Evolutionary conservation across 2,888 invertebrate genomes (phyloP).

Genomic region (Amphipyra berbera): DNA sequence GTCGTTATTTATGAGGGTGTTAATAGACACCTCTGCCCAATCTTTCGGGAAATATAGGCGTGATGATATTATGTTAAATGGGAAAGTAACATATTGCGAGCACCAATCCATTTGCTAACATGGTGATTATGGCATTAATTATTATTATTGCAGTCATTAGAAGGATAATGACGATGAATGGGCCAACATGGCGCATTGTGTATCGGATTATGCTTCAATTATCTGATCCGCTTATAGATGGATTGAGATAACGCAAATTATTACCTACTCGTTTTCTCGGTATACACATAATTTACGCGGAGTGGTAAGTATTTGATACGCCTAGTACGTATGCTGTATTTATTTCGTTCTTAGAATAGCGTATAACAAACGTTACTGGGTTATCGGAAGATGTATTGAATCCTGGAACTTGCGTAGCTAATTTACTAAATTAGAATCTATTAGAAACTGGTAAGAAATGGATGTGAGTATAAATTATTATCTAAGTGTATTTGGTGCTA

Average conservation of each 20-base stretch:
- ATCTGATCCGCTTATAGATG: too few species aligned
- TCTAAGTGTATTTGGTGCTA: too few species aligned
- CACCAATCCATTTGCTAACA: too few species aligned
- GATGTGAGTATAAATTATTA: too few species aligned
- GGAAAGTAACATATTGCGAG: too few species aligned
- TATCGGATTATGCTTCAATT: not conserved
- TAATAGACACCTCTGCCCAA: too few species aligned
- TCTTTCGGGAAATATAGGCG: too few species aligned
- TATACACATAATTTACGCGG: slow-evolving; percentile 6
- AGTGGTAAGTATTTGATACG: not conserved
- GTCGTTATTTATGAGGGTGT: too few species aligned
- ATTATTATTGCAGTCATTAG: not conserved
- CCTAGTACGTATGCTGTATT: not conserved
- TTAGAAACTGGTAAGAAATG: not conserved
- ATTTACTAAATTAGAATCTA: slow-evolving; percentile 16
- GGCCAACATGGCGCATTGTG: not conserved
- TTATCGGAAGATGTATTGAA: slow-evolving; percentile 28
- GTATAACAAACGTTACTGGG: slow-evolving; percentile 24
- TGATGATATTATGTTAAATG: too few species aligned
- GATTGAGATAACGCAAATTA: too few species aligned
- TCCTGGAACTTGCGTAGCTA: slow-evolving; percentile 31
- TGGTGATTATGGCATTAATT: too few species aligned
- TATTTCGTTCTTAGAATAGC: slow-evolving; percentile 30
- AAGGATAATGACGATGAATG: not conserved
- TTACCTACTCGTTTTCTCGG: not conserved